Base-by-base conservation (phyloP, 2,113 vertebrate genomes). In the Crocuta crocuta region DNA sequence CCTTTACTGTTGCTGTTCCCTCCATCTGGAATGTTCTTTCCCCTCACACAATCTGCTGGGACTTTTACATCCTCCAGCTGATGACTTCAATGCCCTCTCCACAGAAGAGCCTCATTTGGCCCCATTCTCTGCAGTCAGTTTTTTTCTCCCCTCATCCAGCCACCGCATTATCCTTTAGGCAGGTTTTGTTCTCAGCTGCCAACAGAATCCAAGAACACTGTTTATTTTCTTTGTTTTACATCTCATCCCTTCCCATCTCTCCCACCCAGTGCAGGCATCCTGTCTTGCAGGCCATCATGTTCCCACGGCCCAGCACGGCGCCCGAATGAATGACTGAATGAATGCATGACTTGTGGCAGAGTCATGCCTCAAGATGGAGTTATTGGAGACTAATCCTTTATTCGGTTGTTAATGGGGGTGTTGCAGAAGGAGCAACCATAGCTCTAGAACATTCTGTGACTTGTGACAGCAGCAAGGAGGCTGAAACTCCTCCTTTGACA, bases 271-370 rank as follows among this genome's bases (percentile, higher is more conserved):
- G 0, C 19, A 55, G 48, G 11, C 55, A 65, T 4, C 43, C 3
- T n/a, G 1, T 61, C 73, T 66, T 31, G 10, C 33, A 11, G 17
- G 24, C 28, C 9, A 0, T 21, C 16, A 4, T 13, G 4, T 26
- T 19, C 33, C 26, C 23, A 7, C 9, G 0, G 5, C 4, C 79
- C 39, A 23, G 15, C 50, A 33, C 13, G 0, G 17, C 1, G 6
- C 4, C 39, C 19, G 26, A 79, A 33, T 66, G 39, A 13, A 31
- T 23, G 16, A 5, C 3, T 31, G 17, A 83, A 48, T 3, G 58
- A 68, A 61, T 24, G 43, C 43, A 31, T 11, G 39, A 23, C 23
- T 90, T 71, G 85, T 15, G n/a, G 23, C 2, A 28, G 79, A 24
- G 11, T 53, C 28, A 4, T 1, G 10, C 10, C 17, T 39, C 28